A percentile compares a stretch with the other conserved stretches of the same genome.
These are phyloP conservation scores for Lasioglossum vierecki DNA, from an alignment of 2,888 invertebrate genomes.

Conservation along the genomic window DNA sequence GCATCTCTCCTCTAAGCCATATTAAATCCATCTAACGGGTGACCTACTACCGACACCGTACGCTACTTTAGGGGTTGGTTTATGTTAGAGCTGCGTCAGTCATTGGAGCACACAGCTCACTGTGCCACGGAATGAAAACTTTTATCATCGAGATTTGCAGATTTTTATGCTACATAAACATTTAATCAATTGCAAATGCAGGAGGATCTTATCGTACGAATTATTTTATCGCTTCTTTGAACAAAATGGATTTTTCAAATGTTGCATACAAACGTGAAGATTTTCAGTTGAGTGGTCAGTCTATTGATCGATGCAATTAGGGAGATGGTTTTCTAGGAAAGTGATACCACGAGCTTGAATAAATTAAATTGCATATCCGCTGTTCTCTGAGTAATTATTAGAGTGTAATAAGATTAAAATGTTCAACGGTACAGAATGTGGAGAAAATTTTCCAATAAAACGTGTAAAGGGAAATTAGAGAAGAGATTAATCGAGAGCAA, in stretches of 20 bases:
- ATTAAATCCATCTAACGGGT: conserved; percentile 75
- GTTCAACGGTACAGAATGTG: neutral
- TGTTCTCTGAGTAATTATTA: no score
- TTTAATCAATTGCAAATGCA: neutral
- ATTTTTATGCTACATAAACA: neutral
- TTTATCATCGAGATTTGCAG: neutral
- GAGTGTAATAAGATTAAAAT: neutral
- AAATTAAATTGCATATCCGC: no score
- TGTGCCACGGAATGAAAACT: neutral
- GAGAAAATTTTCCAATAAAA: neutral
- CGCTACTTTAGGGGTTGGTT: neutral
- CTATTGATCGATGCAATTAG: neutral
- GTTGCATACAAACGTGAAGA: neutral
- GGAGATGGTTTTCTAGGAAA: neutral
- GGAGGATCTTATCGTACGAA: neutral
- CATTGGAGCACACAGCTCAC: neutral
- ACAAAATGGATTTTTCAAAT: no score
- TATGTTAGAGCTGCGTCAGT: neutral
- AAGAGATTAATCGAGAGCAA: neutral
- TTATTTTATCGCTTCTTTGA: no score
- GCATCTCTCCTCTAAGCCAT: conserved; percentile 66
- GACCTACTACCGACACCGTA: conserved; percentile 58
- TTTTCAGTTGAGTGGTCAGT: neutral
- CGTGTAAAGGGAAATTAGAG: neutral
- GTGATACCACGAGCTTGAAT: no score